Conservation (phyloP, 1,140 invertebrate genomes). For the Eupeodes corollae region DNA sequence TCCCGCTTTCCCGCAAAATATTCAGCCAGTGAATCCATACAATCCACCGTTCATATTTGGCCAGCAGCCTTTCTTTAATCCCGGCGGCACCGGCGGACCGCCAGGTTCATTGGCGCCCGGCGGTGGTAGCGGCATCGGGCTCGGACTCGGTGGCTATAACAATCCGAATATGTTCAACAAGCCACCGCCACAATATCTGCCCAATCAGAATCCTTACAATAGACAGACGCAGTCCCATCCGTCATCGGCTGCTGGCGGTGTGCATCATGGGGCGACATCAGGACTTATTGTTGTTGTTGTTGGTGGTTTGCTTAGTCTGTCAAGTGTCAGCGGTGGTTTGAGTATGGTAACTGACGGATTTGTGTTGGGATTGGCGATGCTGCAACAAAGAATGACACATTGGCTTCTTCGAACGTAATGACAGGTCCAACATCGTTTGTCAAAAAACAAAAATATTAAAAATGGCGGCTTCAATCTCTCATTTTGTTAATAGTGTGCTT, state of each 20-base stretch:
- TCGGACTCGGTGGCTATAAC: slow-evolving; percentile 15
- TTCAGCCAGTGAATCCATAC: slow-evolving; percentile 35
- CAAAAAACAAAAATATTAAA: too few relatives aligned
- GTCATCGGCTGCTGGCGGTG: slow-evolving; percentile 14
- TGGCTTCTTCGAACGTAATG: too few relatives aligned
- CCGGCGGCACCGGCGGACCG: slow-evolving; percentile 26
- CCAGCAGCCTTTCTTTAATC: slow-evolving; percentile 24
- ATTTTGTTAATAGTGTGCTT: too few relatives aligned
- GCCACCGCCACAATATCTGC: slow-evolving; percentile 34
- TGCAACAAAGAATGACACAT: too few relatives aligned
- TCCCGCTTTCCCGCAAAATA: slow-evolving; percentile 28
- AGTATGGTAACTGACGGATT: too few relatives aligned
- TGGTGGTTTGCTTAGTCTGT: background rate
- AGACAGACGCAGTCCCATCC: slow-evolving; percentile 32
- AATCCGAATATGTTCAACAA: slow-evolving; percentile 35
- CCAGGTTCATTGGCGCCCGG: slow-evolving; percentile 22
- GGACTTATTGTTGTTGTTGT: background rate
- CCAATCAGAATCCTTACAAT: slow-evolving; percentile 33
- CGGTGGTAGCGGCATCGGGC: slow-evolving; percentile 23
- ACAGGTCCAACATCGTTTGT: too few relatives aligned
- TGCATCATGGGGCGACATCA: too few relatives aligned
- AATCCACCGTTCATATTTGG: slow-evolving; percentile 34
- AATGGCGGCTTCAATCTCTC: too few relatives aligned
- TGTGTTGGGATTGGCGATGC: too few relatives aligned
- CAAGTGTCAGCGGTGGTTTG: too few relatives aligned